Percentiles rank a stretch among this genome's conserved stretches.
These are phyloP conservation scores for Meloidogyne floridensis DNA, from an alignment of 1,140 invertebrate species.

Conservation along the genomic window DNA sequence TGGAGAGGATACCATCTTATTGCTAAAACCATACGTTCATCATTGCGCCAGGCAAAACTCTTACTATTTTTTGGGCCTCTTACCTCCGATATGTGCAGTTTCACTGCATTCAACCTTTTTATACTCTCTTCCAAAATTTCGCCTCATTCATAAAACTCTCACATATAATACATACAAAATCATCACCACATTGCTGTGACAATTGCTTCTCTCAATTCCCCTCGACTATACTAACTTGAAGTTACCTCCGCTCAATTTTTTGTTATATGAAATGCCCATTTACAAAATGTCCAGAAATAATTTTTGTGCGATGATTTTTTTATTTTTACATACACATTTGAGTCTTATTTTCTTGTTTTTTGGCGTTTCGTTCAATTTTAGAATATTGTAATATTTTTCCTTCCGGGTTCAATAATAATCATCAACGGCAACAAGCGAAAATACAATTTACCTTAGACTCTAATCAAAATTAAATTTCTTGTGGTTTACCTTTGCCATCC, in stretches of 20 bases:
- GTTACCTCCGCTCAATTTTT: neutral
- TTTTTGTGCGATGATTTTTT: neutral
- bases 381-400: too few relatives aligned
- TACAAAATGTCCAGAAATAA: neutral
- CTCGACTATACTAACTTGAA: neutral
- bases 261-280: neutral
- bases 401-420: too few relatives aligned
- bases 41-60: conserved; percentile 2
- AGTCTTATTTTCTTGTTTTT: too few relatives aligned
- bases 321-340: too few relatives aligned
- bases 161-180: neutral
- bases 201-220: neutral
- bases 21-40: neutral
- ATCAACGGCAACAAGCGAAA: too few relatives aligned
- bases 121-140: conserved; percentile 1
- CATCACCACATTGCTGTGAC: conserved; percentile 8
- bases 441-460: too few relatives aligned
- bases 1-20: conserved; percentile 3
- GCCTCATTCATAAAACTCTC: conserved; percentile 7
- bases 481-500: too few relatives aligned
- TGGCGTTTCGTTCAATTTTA: too few relatives aligned
- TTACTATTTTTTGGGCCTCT: neutral
- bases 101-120: neutral
- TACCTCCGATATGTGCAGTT: neutral
- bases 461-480: too few relatives aligned